Base-by-base conservation (phyloP, 2,888 invertebrate genomes). In the Tipula unca region DNA sequence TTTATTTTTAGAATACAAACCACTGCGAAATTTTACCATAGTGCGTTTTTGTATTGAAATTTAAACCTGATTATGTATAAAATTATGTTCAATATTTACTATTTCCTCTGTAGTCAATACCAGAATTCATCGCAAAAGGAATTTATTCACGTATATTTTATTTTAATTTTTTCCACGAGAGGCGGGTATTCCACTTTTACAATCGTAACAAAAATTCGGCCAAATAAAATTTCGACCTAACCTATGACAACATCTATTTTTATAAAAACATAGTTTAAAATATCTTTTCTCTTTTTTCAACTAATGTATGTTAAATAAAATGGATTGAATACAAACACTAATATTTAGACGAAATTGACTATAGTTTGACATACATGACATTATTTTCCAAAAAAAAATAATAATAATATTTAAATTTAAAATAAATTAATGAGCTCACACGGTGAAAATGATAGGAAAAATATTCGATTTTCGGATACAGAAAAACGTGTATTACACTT, bases 401-500 rank as follows among this genome's bases (percentile, higher is more conserved):
- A 82, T n/a, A n/a, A n/a, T n/a, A 29, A 82, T 29, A 14, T 82
- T 82, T 6, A 25, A 82, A 25, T 17, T 82, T 25, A 29, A 82
- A 82, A 29, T 82, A 82, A 82, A 20, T 20, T 20, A 85, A 85
- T 85, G 85, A 29, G 29, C 17, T 85, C 85, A 6, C 42, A 42
- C 39, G 42, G 29, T 82, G 82, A 85, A 42, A 85, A 35, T 29
- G 85, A 86, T 39, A 85, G 85, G 25, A 86, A 86, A 85, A 20
- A 48, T 39, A 36, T 85, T 13, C 90, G 91, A 29, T 91, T 90
- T 86, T 90, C 91, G 2, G 89, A 89, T 85, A 90, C 90, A 85
- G 91, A 91, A 86, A 91, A 91, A 87, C 89, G 89, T 10, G 89
- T 90, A 35, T 87, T 91, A 1, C 90, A 90, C 87, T 86, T 87